phyloP scores from a whole-genome alignment of 2,113 vertebrate genomes.

The Recurvirostra avosetta region DNA sequence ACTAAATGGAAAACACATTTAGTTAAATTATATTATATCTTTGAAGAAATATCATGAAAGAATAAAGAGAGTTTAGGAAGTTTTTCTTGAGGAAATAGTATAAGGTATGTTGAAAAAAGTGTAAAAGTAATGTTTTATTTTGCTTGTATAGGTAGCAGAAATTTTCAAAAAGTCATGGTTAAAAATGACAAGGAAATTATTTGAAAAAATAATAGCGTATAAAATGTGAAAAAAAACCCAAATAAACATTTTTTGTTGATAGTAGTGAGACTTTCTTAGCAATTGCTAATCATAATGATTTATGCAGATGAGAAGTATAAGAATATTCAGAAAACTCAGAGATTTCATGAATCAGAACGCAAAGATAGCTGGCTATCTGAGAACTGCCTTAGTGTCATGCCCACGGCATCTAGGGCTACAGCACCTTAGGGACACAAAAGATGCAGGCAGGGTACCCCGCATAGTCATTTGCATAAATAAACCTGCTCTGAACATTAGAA shows the following conservation, averaged over 20 bases:
- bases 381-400: neutral
- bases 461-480: neutral
- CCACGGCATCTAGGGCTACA: neutral
- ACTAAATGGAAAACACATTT: neutral
- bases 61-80: neutral
- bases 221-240: neutral
- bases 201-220: neutral
- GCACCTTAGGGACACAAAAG: neutral
- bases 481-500: neutral
- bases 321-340: neutral
- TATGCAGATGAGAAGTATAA: neutral
- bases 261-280: neutral
- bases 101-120: neutral
- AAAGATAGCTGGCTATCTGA: neutral
- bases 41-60: neutral
- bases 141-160: neutral
- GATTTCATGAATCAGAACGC: neutral
- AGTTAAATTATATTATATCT: neutral
- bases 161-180: neutral
- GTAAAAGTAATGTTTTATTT: neutral
- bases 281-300: neutral
- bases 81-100: neutral
- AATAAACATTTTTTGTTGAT: neutral
- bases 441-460: fast-evolving
- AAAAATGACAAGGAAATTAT: neutral